A percentile compares a stretch with the other conserved stretches of the same genome.
Conservation (phyloP, 2,888 invertebrate species). For the Hydropsyche betteni region DNA sequence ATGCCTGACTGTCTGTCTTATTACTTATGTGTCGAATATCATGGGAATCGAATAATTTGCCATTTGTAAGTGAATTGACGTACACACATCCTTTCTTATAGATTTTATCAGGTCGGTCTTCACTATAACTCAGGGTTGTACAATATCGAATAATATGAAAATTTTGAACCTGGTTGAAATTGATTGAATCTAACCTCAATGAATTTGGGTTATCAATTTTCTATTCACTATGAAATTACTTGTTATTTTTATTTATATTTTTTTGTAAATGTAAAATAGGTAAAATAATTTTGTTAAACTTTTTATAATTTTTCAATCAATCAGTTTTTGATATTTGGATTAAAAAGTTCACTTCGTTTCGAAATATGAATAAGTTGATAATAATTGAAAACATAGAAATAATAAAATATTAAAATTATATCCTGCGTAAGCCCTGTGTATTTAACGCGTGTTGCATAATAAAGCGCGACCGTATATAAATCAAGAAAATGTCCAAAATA, state of each 20-base stretch:
- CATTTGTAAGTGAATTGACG: constrained; percentile 41
- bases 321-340: too few relatives aligned
- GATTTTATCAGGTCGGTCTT: constrained; percentile 33
- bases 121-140: constrained; percentile 9
- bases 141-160: not conserved
- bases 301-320: too few relatives aligned
- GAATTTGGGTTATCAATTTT: too few relatives aligned
- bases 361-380: too few relatives aligned
- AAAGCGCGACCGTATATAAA: constrained; percentile 41
- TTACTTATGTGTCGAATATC: constrained; percentile 37
- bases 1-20: constrained; percentile 35
- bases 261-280: too few relatives aligned
- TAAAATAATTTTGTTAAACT: too few relatives aligned
- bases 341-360: too few relatives aligned
- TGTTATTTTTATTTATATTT: too few relatives aligned
- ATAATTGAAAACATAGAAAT: too few relatives aligned
- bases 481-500: constrained; percentile 45
- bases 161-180: too few relatives aligned
- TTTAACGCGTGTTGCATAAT: constrained; percentile 36
- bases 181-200: too few relatives aligned
- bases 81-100: constrained; percentile 42
- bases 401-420: not conserved
- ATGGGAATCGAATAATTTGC: constrained; percentile 50
- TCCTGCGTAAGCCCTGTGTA: not conserved
- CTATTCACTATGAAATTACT: too few relatives aligned